phyloP scores from a whole-genome alignment of 2,113 vertebrate genomes.

The Alouatta palliata region DNA sequence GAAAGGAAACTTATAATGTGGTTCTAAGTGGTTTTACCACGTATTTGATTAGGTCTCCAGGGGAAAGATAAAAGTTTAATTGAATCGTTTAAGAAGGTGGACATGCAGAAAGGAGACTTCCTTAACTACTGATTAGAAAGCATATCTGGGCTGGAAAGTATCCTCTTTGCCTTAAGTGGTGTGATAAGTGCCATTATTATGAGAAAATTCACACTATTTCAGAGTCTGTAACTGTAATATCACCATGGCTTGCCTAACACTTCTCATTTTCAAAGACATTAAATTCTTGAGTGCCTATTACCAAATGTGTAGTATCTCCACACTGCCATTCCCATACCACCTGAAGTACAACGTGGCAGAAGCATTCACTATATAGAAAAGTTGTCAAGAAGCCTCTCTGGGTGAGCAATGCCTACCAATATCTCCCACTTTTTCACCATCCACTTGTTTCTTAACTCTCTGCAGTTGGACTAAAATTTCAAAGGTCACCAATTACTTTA shows the following conservation, averaged over 20 bases:
- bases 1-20: conserved; percentile 50
- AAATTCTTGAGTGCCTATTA: conserved; percentile 26
- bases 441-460: neutral
- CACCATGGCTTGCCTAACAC: conserved; percentile 31
- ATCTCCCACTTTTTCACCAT: neutral
- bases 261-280: conserved; percentile 56
- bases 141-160: conserved; percentile 21
- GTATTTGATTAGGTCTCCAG: conserved; percentile 53
- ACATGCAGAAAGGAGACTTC: conserved; percentile 4
- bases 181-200: conserved; percentile 14
- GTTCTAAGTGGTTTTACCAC: conserved; percentile 53
- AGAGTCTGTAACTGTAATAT: neutral
- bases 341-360: neutral
- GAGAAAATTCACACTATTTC: conserved; percentile 33
- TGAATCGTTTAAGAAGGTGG: conserved; percentile 21
- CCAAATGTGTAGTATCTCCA: neutral
- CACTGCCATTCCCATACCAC: neutral
- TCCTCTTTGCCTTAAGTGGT: conserved; percentile 28
- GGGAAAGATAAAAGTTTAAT: conserved; percentile 58
- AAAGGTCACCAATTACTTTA: neutral
- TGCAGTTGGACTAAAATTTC: neutral
- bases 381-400: neutral
- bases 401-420: neutral
- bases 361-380: neutral
- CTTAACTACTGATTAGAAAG: conserved; percentile 60